Evolutionary conservation across 2,888 invertebrate genomes (phyloP).

Genomic region (Zhuqinia jingwanae): DNA sequence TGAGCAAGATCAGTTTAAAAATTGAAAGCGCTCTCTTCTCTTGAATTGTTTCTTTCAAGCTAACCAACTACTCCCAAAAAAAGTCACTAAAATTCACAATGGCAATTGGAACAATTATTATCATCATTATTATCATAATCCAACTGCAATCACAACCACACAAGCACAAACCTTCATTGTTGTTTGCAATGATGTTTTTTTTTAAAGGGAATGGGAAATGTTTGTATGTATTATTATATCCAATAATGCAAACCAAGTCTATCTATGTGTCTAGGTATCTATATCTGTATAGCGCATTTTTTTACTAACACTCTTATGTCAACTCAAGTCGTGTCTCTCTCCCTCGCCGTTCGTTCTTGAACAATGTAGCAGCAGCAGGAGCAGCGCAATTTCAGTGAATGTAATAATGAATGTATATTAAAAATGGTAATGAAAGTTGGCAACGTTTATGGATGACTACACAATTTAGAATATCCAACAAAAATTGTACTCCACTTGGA

Average conservation of each 20-base stretch:
- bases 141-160: background rate
- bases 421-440: slow-evolving; percentile 39
- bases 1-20: background rate
- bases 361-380: slow-evolving; percentile 18
- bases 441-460: slow-evolving; percentile 34
- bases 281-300: background rate
- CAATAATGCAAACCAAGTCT: background rate
- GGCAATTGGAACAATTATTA: background rate
- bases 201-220: too few relatives aligned
- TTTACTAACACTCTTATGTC: background rate
- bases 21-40: background rate
- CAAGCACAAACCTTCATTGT: background rate
- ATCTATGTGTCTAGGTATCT: too few relatives aligned
- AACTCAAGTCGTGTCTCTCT: slow-evolving; percentile 7
- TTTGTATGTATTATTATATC: too few relatives aligned
- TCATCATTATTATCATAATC: background rate
- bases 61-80: background rate
- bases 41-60: too few relatives aligned
- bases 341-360: background rate
- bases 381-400: slow-evolving; percentile 11
- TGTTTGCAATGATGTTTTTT: too few relatives aligned
- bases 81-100: background rate
- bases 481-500: background rate
- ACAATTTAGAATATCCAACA: slow-evolving; percentile 7
- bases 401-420: background rate